Conservation (phyloP, 2,113 vertebrate genomes). For the Mellivora capensis region DNA sequence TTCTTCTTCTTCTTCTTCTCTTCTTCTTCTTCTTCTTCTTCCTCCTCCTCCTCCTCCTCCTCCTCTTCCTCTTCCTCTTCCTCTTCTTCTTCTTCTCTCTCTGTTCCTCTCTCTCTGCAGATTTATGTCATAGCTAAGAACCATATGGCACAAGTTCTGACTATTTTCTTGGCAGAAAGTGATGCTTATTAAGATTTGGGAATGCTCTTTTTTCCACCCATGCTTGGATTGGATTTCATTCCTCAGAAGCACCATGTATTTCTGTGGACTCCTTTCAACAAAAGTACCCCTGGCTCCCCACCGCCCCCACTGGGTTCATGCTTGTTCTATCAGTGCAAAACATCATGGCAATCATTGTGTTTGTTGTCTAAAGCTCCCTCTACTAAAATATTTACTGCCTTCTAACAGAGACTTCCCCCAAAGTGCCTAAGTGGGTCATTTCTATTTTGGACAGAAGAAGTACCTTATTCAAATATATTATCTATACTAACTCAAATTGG, state of each 20-base stretch:
- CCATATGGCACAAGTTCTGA: neutral
- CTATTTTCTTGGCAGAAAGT: neutral
- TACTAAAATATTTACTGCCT: neutral
- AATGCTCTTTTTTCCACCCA: neutral
- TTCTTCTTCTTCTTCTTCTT: no score
- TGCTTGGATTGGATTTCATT: neutral
- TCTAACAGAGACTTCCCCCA: neutral
- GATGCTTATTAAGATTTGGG: neutral
- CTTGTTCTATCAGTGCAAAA: neutral
- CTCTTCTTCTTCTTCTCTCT: neutral
- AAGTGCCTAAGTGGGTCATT: neutral
- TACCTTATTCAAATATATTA: neutral
- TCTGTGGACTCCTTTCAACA: neutral
- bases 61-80: neutral
- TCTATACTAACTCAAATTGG: neutral
- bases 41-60: no score
- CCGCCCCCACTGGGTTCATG: neutral
- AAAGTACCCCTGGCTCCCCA: neutral
- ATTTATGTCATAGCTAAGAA: neutral
- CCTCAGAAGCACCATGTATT: neutral
- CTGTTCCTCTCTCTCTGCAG: fast-evolving
- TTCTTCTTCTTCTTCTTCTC: no score
- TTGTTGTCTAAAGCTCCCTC: neutral
- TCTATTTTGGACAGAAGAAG: neutral
- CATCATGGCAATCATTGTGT: neutral